phyloP scores from a whole-genome alignment of 2,888 invertebrate genomes.

The Pantelozetes paolii region DNA sequence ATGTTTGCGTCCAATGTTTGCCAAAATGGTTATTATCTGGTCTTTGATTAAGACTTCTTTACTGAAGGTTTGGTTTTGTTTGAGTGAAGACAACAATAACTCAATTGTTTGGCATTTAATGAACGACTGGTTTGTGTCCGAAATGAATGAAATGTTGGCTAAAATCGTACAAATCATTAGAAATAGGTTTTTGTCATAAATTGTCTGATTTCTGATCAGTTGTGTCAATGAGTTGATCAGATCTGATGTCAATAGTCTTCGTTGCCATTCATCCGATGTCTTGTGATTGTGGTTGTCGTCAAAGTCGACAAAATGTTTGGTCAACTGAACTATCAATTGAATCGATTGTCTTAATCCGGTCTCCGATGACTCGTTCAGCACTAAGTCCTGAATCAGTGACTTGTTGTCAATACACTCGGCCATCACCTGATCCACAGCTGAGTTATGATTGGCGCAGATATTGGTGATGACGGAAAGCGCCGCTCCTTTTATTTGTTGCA shows the following conservation, averaged over 20 bases:
- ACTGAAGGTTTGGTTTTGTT: constrained; percentile 53
- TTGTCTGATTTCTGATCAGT: constrained; percentile 47
- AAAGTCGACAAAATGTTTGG: constrained; percentile 72
- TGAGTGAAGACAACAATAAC: constrained; percentile 63
- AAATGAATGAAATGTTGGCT: constrained; percentile 80
- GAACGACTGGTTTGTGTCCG: constrained; percentile 65
- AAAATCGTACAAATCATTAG: constrained; percentile 80
- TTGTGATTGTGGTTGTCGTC: neutral
- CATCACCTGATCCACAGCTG: constrained; percentile 41
- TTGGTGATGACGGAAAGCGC: constrained; percentile 43
- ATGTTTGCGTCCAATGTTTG: constrained; percentile 65
- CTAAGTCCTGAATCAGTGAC: constrained; percentile 13
- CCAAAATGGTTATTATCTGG: constrained; percentile 76
- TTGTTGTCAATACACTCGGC: constrained; percentile 23
- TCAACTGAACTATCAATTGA: constrained; percentile 84
- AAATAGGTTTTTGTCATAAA: constrained; percentile 66
- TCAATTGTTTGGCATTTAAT: constrained; percentile 56
- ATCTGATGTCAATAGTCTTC: constrained; percentile 38
- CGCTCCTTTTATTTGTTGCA: constrained; percentile 38
- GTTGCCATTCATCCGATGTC: neutral
- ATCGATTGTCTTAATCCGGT: constrained; percentile 71
- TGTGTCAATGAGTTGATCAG: constrained; percentile 41
- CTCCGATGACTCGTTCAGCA: constrained; percentile 47
- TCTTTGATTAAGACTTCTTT: constrained; percentile 71
- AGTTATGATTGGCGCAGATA: constrained; percentile 38